Percentiles rank a stretch among this genome's conserved stretches.
These are phyloP conservation scores for Onychorhynchus coronatus DNA, from an alignment of 2,113 vertebrate species.

Conservation along the genomic window DNA sequence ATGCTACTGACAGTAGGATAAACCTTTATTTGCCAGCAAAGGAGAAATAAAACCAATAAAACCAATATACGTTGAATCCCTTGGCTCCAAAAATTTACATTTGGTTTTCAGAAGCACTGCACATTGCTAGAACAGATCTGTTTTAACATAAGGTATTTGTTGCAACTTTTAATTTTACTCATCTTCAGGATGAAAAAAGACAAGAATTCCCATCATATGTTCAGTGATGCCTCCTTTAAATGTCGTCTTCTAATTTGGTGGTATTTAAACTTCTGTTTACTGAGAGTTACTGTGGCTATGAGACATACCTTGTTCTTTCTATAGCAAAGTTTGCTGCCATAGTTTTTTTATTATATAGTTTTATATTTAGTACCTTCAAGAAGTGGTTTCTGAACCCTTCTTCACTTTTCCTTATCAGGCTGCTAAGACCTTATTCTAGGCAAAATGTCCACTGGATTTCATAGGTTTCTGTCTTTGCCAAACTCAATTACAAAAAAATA, in stretches of 20 bases:
- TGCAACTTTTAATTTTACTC: not conserved
- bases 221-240: not conserved
- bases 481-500: not conserved
- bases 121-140: not conserved
- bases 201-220: not conserved
- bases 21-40: not conserved
- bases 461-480: not conserved
- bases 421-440: not conserved
- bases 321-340: not conserved
- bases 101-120: not conserved
- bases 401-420: not conserved
- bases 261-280: not conserved
- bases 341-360: not conserved
- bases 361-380: not conserved
- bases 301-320: not conserved
- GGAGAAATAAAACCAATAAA: not conserved
- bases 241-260: not conserved
- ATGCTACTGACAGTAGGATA: not conserved
- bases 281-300: not conserved
- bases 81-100: not conserved
- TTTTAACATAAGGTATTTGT: not conserved
- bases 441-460: not conserved
- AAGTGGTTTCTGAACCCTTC: not conserved
- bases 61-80: not conserved
- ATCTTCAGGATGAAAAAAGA: not conserved